phyloP scores from a whole-genome alignment of 2,888 invertebrate species.

The Lymantria monacha region DNA sequence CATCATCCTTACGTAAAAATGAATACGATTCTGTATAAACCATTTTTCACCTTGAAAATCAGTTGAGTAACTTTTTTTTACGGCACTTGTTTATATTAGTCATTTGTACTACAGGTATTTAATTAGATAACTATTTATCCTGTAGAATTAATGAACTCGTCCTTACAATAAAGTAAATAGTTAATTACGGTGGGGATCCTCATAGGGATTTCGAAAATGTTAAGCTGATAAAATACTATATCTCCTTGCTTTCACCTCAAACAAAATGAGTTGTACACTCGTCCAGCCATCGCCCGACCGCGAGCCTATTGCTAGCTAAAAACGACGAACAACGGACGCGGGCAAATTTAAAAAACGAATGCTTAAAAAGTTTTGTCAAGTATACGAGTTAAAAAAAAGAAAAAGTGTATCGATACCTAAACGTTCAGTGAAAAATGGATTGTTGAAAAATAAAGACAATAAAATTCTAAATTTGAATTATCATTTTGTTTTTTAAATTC shows the following conservation, averaged over 20 bases:
- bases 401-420: constrained; percentile 15
- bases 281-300: constrained; percentile 47
- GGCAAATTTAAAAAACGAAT: constrained; percentile 43
- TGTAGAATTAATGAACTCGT: constrained; percentile 2
- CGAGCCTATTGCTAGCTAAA: constrained; percentile 58
- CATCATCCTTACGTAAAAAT: too few relatives aligned
- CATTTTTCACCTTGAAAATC: too few relatives aligned
- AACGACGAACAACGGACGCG: constrained; percentile 62
- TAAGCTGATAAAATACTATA: constrained; percentile 72
- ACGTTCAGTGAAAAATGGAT: constrained; percentile 34
- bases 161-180: constrained; percentile 42
- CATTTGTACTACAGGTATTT: too few relatives aligned
- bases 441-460: constrained; percentile 13
- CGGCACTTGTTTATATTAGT: too few relatives aligned
- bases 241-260: constrained; percentile 76
- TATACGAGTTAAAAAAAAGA: constrained; percentile 18
- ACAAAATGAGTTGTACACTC: constrained; percentile 68
- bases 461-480: constrained; percentile 6
- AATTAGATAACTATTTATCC: too few relatives aligned
- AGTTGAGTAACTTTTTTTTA: too few relatives aligned
- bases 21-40: too few relatives aligned
- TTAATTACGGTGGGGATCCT: constrained; percentile 52
- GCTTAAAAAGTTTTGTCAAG: constrained; percentile 20
- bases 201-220: constrained; percentile 76
- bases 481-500: constrained; percentile 30